Base-by-base conservation (phyloP, 2,113 vertebrate species). In the Corythornis madagascariensis region DNA sequence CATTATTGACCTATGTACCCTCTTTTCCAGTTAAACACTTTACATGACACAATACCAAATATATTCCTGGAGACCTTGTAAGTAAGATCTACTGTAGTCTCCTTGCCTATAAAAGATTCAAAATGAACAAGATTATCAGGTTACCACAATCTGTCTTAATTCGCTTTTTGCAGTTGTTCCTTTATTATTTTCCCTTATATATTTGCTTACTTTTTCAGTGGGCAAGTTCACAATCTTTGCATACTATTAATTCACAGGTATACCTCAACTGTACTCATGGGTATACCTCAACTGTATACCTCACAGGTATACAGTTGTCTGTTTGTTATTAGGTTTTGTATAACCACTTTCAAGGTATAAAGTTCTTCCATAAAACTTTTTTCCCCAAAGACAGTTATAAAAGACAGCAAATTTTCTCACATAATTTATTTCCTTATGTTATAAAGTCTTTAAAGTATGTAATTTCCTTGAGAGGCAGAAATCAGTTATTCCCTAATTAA, bases 401-500 rank as follows among this genome's bases (percentile, higher is more conserved):
- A n/a, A 26, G 50, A 88, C 20, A 86, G 53, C 12, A 22, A 79
- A 84, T 88, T 74, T 88, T 53, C 64, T 88, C 69, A 71, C 16
- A 45, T 43, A 64, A 81, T 81, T 83, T 93, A 76, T 75, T 91
- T 89, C 55, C 40, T 85, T 69, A 67, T 50, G 19, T 67, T 56
- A 87, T 35, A 45, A 88, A 86, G 47, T 29, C 35, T 71, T 21
- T 66, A 45, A 88, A 88, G 47, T 25, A n/a, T 67, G 25, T 66
- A 45, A 89, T 87, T 92, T 87, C 5, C 59, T 75, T 61, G n/a
- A 85, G 25, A 91, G 15, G 28, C 42, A 87, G 50, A 94, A 93
- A 70, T 63, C 45, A 91, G 57, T 93, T 93, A 88, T 59, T 87
- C 19, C 47, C 56, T 79, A 83, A 91, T 83, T 94, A 96, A 87